These are phyloP conservation scores for Eledone cirrhosa DNA, from an alignment of 2,888 invertebrate genomes.

Conservation along the genomic window DNA sequence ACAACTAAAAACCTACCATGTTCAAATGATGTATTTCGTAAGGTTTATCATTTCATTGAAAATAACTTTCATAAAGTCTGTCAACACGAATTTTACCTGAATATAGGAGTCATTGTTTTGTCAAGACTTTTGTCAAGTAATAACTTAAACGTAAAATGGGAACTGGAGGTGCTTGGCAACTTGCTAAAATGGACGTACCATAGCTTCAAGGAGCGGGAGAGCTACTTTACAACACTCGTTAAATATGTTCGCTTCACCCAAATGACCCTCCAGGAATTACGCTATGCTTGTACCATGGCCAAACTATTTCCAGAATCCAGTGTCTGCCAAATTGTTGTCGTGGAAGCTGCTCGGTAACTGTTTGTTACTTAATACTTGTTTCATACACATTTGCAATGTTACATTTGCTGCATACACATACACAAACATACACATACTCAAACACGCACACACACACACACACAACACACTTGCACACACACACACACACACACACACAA, in stretches of 20 bases:
- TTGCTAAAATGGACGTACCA: conserved; percentile 11
- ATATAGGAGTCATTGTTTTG: not conserved
- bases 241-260: not conserved
- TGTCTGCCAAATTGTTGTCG: too few relatives aligned
- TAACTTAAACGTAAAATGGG: not conserved
- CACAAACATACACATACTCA: too few relatives aligned
- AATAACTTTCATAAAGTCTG: not conserved
- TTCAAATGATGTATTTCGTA: not conserved
- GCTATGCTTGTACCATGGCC: not conserved
- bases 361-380: too few relatives aligned
- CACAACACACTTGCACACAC: too few relatives aligned
- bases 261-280: not conserved
- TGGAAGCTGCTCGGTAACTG: too few relatives aligned
- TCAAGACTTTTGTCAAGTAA: not conserved
- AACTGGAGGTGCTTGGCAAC: conserved; percentile 1
- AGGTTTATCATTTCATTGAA: not conserved
- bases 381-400: too few relatives aligned
- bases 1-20: not conserved
- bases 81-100: not conserved
- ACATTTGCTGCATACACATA: too few relatives aligned
- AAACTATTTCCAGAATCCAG: not conserved
- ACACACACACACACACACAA: too few relatives aligned
- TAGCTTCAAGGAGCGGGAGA: not conserved
- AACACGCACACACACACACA: too few relatives aligned
- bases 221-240: not conserved